Evolutionary conservation across 1,140 invertebrate genomes (phyloP), one percentile per base, ranked within the genome.

Genomic region (Drosophila funebris): DNA sequence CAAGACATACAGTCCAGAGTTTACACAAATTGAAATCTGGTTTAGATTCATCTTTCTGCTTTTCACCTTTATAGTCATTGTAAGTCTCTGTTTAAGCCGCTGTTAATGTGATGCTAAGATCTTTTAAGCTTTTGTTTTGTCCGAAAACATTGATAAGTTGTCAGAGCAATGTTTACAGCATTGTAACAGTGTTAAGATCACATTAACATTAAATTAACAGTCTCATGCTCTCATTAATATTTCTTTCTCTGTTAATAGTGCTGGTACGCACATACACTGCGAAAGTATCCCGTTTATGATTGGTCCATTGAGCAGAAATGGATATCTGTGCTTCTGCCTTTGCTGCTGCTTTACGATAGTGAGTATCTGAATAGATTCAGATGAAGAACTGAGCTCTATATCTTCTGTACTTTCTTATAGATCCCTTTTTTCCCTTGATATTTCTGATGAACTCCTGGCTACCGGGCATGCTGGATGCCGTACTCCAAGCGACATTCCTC

Each of bases 241-340:
- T 31, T 16, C 4, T 8, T 33, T 18, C 7, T 36, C n/a, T 18
- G 2, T 9, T 41, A 13, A 3, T 92, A 99, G 98, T 98, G 96
- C 91, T 97, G 97, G 95, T 98, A 98, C 93, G 96, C 96, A 4
- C 96, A 98, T 92, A 95, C 95, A 0, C 92, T 99, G 54, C 94
- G 97, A 82, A 97, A 96, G 90, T 99, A 97, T 93, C 94, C 96
- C 0, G 93, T 98, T 2, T 94, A 95, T 76, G 97, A 99, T 92
- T 99, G 98, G 98, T 98, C 98, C 3, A 98, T 99, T 76, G 98
- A 99, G 92, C 98, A 99, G 90, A 98, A 97, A 92, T 99, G 98
- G 98, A 95, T 99, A 81, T 96, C 96, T 0, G 92, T 98, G 18
- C 93, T 99, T 20, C 93, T 99, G 66, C 97, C 97, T n/a, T 92